Percentiles rank a stretch among this genome's conserved stretches.
These are phyloP conservation scores for Plodia interpunctella DNA, from an alignment of 1,140 invertebrate species.

Conservation along the genomic window DNA sequence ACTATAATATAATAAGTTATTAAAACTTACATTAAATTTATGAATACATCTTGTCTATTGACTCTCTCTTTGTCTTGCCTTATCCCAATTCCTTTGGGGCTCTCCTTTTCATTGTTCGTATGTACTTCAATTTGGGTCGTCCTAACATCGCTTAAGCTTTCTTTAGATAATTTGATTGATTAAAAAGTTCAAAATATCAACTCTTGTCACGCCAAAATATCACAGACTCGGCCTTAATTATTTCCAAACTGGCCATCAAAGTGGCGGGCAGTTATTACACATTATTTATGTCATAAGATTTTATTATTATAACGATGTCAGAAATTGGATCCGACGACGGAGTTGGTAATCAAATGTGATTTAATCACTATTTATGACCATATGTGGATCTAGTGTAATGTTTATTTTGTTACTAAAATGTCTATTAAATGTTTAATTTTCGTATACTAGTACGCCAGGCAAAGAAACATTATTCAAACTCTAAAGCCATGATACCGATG, in stretches of 20 bases:
- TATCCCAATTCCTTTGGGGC: too few relatives aligned
- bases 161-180: slow-evolving; percentile 4
- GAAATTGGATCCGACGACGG: slow-evolving; percentile 8
- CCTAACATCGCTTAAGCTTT: too few relatives aligned
- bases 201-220: not conserved
- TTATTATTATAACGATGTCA: slow-evolving; percentile 38
- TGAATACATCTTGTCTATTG: too few relatives aligned
- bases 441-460: too few relatives aligned
- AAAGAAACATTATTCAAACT: too few relatives aligned
- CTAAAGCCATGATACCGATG: too few relatives aligned
- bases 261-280: slow-evolving; percentile 23
- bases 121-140: too few relatives aligned
- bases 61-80: too few relatives aligned
- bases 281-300: slow-evolving; percentile 41
- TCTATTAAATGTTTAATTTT: not conserved
- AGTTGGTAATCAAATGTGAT: slow-evolving; percentile 9
- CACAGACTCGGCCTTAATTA: slow-evolving; percentile 20
- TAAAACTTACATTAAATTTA: too few relatives aligned
- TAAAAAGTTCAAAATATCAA: slow-evolving; percentile 11
- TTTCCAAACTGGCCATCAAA: slow-evolving; percentile 39
- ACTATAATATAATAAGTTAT: too few relatives aligned
- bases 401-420: not conserved
- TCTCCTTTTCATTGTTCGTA: too few relatives aligned
- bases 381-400: not conserved
- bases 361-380: slow-evolving; percentile 10